phyloP scores from a whole-genome alignment of 2,888 invertebrate genomes.

The Cheilosia pagana region DNA sequence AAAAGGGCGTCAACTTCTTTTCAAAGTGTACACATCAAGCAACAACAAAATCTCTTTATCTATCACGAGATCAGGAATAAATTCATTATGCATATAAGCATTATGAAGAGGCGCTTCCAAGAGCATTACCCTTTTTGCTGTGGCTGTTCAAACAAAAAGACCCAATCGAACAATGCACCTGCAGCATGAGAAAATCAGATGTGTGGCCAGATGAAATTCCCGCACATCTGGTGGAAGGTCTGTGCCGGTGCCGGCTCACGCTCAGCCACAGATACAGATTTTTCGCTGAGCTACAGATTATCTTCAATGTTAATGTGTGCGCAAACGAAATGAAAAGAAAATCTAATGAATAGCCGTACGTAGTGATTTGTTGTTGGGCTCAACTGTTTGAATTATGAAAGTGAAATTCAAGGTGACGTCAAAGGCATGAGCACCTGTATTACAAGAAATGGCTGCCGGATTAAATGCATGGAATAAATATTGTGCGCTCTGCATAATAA shows the following conservation, averaged over 20 bases:
- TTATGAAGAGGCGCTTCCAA: conserved; percentile 49
- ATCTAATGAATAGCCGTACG: conserved; percentile 41
- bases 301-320: conserved; percentile 51
- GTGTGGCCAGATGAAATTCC: conserved; percentile 25
- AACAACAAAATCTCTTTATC: conserved; percentile 20
- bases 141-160: conserved; percentile 1
- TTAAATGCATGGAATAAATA: conserved; percentile 38
- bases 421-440: conserved; percentile 7
- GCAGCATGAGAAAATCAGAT: conserved; percentile 55
- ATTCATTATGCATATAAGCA: conserved; percentile 48
- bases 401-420: conserved; percentile 57
- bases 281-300: conserved; percentile 3
- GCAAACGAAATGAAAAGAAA: conserved; percentile 40
- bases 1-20: conserved; percentile 35
- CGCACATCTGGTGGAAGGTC: conserved; percentile 24
- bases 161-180: conserved; percentile 58
- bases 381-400: conserved; percentile 35
- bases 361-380: conserved; percentile 32
- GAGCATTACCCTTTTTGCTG: conserved; percentile 52
- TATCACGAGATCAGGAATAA: conserved; percentile 10
- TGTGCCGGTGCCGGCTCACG: conserved; percentile 13
- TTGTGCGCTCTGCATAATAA: conserved; percentile 32
- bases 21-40: not conserved
- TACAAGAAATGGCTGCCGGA: conserved; percentile 22
- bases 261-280: conserved; percentile 21